These are phyloP conservation scores for Sarcophaga carnaria DNA, from an alignment of 2,888 invertebrate genomes.

Conservation along the genomic window DNA sequence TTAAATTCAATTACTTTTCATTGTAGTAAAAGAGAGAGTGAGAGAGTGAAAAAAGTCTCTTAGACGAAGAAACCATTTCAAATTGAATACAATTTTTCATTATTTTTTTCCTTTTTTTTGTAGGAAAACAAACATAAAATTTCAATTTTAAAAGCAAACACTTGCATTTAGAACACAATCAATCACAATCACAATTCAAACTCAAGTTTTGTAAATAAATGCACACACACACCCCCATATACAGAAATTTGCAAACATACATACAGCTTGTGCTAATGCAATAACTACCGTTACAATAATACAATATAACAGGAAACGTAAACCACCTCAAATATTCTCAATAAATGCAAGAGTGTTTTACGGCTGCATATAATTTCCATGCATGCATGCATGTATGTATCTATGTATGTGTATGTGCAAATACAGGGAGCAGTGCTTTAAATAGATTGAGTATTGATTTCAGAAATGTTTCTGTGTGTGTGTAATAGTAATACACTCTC, in stretches of 20 bases:
- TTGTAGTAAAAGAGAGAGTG: background rate
- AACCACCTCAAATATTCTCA: background rate
- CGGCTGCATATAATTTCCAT: background rate
- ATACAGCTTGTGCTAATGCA: background rate
- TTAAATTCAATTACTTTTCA: constrained; percentile 58
- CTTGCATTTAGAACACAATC: constrained; percentile 66
- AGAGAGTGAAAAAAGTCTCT: background rate
- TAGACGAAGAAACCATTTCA: background rate
- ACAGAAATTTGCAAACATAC: constrained; percentile 1
- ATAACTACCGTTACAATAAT: background rate
- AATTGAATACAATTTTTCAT: background rate
- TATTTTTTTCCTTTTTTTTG: constrained; percentile 5
- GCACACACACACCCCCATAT: constrained; percentile 27
- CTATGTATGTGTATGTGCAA: background rate
- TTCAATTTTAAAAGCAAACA: constrained; percentile 68
- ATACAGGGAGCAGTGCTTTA: background rate
- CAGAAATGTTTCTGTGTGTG: background rate
- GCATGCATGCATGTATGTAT: background rate
- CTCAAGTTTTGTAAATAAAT: constrained; percentile 27
- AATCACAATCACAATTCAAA: constrained; percentile 60
- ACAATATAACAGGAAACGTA: background rate
- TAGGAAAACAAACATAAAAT: constrained; percentile 61
- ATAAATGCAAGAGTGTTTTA: background rate
- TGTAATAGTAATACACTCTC: background rate
- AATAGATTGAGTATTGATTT: background rate